Percentiles rank a stretch among this genome's conserved stretches.
Evolutionary conservation across 2,113 vertebrate species (phyloP).

Genomic region (Zosterops pallidus): DNA sequence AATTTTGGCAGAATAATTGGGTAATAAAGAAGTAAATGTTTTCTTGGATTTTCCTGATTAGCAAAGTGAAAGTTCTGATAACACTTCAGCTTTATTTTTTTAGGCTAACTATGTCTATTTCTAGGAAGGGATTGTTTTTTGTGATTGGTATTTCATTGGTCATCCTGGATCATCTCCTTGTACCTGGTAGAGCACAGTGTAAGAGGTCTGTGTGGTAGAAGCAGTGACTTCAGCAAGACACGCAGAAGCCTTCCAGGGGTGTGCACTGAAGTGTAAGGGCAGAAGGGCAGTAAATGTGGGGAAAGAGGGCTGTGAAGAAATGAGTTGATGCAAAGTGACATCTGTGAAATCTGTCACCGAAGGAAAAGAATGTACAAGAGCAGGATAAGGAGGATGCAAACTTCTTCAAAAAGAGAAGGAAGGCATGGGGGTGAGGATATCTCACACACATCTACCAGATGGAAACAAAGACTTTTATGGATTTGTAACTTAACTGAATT

Average conservation of each 20-base stretch:
- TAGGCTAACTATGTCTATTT: background rate
- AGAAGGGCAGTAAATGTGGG: background rate
- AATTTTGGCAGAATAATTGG: background rate
- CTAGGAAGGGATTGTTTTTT: background rate
- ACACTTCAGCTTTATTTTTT: background rate
- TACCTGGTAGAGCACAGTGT: background rate
- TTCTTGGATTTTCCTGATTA: background rate
- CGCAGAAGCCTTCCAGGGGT: background rate
- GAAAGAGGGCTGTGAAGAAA: background rate
- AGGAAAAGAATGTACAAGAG: background rate
- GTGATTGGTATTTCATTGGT: background rate
- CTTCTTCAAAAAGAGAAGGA: background rate
- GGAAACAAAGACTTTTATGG: background rate
- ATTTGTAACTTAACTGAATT: background rate
- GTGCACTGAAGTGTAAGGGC: background rate
- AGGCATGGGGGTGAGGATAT: background rate
- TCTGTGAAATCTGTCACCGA: background rate
- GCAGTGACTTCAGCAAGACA: background rate
- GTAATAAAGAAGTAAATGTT: background rate
- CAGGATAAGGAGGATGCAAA: background rate
- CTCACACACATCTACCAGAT: background rate
- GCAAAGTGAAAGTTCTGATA: background rate
- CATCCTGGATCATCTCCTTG: background rate
- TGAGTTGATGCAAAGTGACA: background rate
- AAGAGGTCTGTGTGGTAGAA: background rate